Base-by-base conservation (phyloP, 2,113 vertebrate genomes). In the Gymnorhina tibicen region DNA sequence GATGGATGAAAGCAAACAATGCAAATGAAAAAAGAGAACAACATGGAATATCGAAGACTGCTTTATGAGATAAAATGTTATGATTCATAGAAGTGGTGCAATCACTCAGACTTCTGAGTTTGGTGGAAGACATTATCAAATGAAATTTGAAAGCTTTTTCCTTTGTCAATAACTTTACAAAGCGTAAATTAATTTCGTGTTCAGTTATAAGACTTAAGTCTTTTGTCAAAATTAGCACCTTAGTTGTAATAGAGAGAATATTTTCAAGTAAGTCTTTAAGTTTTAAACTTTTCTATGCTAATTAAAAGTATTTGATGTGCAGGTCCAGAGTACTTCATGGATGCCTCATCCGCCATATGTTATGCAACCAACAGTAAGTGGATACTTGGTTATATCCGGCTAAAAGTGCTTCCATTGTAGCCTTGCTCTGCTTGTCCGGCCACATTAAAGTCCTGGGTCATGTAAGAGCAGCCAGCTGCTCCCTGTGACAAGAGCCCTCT, bases 251-350 rank as follows among this genome's bases (percentile, higher is more conserved):
- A 89, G 62, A 75, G 75, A 76, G 14, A 70, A 27, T 88, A 56
- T 82, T 86, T 88, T 85, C 56, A 81, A 74, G 30, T 75, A 60
- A 89, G 53, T 53, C 14, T 85, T 91, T 77, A 56, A 68, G 28
- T 94, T 94, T 95, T 92, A 94, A 93, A 93, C 79, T 95, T 83
- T 95, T 72, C 84, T 97, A 44, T 98, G 91, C 98, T 98, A 98
- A 98, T 97, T 84, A 76, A 94, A 97, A 96, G 82, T 97, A 97
- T 97, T 98, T 98, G 94, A 96, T 98, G 81, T 93, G 92, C 98
- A 99, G 99, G 99, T 99, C 98, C 99, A 99, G 99, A 99, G 99
- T 97, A 99, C 99, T 98, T 99, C 99, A 97, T 99, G 99, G 99
- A 99, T 99, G 99, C 99, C 99, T 98, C 99, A 99, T 98, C 99